Percentiles rank a stretch among this genome's conserved stretches.
These are phyloP conservation scores for Enteromius afrohamiltoni DNA, from an alignment of 2,797 vertebrate species.

Conservation along the genomic window DNA sequence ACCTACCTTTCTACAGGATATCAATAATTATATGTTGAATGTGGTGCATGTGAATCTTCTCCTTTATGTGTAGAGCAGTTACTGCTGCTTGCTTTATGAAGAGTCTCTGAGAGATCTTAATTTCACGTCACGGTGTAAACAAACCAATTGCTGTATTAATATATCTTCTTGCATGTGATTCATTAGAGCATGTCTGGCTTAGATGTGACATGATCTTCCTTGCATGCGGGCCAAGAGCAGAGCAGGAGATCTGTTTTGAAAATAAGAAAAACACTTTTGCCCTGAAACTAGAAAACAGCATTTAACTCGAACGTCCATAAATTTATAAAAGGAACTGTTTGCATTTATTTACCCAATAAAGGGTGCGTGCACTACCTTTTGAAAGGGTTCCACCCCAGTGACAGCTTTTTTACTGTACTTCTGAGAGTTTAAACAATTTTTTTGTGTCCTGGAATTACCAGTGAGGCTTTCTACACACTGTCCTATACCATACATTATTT, in stretches of 20 bases:
- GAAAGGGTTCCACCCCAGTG: not conserved
- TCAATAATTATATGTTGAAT: not conserved
- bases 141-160: constrained; percentile 49
- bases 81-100: constrained; percentile 22
- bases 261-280: not conserved
- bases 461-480: no score
- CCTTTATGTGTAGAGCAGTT: not conserved
- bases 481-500: not conserved
- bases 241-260: not conserved
- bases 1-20: constrained; percentile 45
- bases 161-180: constrained; percentile 40
- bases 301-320: not conserved
- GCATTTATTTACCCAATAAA: not conserved
- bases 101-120: constrained; percentile 31
- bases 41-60: not conserved
- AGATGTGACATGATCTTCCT: constrained; percentile 19
- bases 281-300: not conserved
- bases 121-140: constrained; percentile 47
- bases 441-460: not conserved
- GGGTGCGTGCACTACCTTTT: not conserved
- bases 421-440: not conserved
- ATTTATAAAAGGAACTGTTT: not conserved
- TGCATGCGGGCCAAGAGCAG: not conserved
- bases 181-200: constrained; percentile 38
- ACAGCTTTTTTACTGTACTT: not conserved